phyloP scores from a whole-genome alignment of 2,888 invertebrate genomes.

The Leptopilina drosophilae region DNA sequence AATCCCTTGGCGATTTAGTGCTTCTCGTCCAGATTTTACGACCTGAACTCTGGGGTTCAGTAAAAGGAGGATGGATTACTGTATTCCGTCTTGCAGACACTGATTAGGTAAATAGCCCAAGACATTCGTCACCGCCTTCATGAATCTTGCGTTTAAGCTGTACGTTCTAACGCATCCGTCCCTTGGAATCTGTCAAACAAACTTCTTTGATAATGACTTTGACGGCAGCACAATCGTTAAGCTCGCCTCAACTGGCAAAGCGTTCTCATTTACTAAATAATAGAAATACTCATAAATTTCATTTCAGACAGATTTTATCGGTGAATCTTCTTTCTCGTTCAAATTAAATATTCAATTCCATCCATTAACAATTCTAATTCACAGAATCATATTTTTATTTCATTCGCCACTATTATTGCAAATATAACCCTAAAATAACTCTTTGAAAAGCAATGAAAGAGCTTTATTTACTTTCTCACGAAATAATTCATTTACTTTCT shows the following conservation, averaged over 20 bases:
- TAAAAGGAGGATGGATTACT: conserved; percentile 51
- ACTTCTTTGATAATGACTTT: conserved; percentile 16
- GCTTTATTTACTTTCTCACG: no score
- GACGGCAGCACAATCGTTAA: conserved; percentile 1
- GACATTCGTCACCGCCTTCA: conserved; percentile 56
- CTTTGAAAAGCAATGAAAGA: no score
- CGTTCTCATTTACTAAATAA: no score
- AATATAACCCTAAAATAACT: no score
- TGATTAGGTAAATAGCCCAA: conserved; percentile 67
- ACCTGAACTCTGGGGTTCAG: conserved; percentile 46
- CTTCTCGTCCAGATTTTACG: conserved; percentile 61
- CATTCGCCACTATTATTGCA: no score
- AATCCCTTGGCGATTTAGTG: conserved; percentile 59
- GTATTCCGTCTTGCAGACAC: conserved; percentile 51
- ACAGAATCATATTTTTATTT: no score
- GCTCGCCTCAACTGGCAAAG: not conserved
- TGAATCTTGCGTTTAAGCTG: conserved; percentile 30
- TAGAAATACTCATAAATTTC: no score
- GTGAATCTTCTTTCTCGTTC: no score
- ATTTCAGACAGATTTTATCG: no score
- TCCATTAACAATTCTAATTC: no score
- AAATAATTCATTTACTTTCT: no score
- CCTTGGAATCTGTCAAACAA: not conserved
- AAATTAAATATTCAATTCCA: no score
- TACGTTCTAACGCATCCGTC: conserved; percentile 2